Conservation (phyloP, 2,888 invertebrate species). For the Gisinianus flammeolus region DNA sequence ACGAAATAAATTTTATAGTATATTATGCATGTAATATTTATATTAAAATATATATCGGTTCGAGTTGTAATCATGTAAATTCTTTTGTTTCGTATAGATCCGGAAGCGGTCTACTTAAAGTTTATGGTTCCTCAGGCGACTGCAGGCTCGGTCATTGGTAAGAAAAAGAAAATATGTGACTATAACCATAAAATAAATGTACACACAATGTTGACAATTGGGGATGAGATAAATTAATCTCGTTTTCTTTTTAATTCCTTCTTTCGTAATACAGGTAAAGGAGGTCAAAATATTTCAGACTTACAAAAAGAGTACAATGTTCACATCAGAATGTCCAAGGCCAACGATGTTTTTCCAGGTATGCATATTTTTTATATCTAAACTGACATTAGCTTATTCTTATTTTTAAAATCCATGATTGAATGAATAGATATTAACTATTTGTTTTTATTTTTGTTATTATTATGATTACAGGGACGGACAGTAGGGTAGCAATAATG, state of each 20-base stretch:
- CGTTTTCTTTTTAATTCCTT: too few relatives aligned
- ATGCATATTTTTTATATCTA: too few relatives aligned
- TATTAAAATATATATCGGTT: neutral
- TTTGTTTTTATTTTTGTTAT: neutral
- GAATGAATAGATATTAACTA: neutral
- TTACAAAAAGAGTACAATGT: conserved; percentile 58
- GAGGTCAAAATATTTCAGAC: conserved; percentile 58
- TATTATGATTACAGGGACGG: conserved; percentile 45
- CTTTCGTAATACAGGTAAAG: too few relatives aligned
- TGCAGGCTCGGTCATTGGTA: conserved; percentile 58
- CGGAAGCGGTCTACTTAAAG: conserved; percentile 57
- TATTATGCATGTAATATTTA: neutral
- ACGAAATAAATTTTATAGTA: neutral
- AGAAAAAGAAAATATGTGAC: too few relatives aligned
- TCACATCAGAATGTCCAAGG: conserved; percentile 58
- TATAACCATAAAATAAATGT: too few relatives aligned
- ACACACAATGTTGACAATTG: too few relatives aligned
- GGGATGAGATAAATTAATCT: too few relatives aligned
- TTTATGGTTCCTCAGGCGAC: conserved; percentile 59
- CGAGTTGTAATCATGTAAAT: neutral
- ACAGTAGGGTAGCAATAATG: conserved; percentile 57
- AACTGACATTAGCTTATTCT: neutral
- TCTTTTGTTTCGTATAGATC: conserved; percentile 44
- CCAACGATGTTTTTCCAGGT: conserved; percentile 58
- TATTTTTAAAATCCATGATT: neutral